Evolutionary conservation across 2,113 vertebrate species (phyloP), one percentile per base, ranked within the genome.

Genomic region (Ariopsis seemanni): DNA sequence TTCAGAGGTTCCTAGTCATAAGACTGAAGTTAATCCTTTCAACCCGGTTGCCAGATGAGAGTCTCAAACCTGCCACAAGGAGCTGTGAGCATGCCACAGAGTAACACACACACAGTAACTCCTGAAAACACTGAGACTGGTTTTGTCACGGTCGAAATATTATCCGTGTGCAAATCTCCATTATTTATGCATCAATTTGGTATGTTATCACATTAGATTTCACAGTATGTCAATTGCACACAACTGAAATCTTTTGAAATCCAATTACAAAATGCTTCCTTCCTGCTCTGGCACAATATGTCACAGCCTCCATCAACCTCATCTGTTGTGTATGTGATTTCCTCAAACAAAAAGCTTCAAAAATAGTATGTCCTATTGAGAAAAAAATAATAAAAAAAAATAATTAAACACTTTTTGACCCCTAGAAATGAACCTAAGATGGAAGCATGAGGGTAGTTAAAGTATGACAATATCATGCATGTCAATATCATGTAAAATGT

Each of bases 251-350:
- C 25, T 80, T 80, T 57, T 57, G 7, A 58, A 80, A 80, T 80
- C 78, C n/a, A 58, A 30, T 55, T 58, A 58, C 78, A 80, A 80
- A 30, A 55, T 34, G 52, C 78, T 80, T 80, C 55, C 78, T 55
- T 80, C 78, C 74, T 57, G n/a, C 53, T 58, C 34, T 58, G 25
- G 48, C 12, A n/a, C 74, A 15, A 53, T n/a, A n/a, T 52, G 22
- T 53, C 20, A 53, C 50, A 53, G 74, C 22, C 22, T 77, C 48
- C 50, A 77, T 77, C 50, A 5, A 77, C 20, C 22, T n/a, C 48
- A 27, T n/a, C 50, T 27, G 75, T 27, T 1, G 17, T 1, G 1
- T 20, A 52, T 25, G 72, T 75, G 20, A 50, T 50, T 50, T 52
- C 6, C 30, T 42, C 30, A 71, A 71, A 30, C 30, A 42, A 48